Conservation (phyloP, 2,888 invertebrate species). For the Sympetrum striolatum region DNA sequence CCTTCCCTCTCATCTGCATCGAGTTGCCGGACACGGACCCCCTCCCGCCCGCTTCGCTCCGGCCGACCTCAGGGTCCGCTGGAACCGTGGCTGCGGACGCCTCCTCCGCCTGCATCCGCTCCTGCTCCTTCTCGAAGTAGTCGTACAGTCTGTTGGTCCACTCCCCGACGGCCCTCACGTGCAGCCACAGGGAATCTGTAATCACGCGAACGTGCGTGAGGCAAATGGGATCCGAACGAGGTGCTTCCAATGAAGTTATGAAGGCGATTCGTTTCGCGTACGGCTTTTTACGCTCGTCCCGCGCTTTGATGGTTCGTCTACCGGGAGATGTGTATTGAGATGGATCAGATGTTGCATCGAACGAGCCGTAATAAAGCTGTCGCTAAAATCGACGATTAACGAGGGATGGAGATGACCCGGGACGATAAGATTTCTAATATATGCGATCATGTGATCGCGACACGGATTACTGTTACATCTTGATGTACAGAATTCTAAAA, state of each 20-base stretch:
- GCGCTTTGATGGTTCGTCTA: neutral
- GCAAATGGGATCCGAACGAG: neutral
- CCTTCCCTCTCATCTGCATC: neutral
- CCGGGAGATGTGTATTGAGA: neutral
- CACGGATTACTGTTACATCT: no score
- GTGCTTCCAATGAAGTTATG: neutral
- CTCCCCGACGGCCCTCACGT: slow-evolving; percentile 90
- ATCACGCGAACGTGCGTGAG: slow-evolving; percentile 8
- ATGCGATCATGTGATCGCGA: no score
- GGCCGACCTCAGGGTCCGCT: neutral
- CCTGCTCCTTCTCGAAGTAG: slow-evolving; percentile 85
- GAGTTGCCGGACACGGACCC: neutral
- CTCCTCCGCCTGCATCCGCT: slow-evolving; percentile 71
- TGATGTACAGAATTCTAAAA: no score
- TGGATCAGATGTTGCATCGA: neutral
- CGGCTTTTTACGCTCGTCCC: neutral
- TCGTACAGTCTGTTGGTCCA: slow-evolving; percentile 90
- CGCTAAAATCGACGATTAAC: neutral
- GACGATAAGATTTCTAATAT: no score
- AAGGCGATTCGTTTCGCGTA: neutral
- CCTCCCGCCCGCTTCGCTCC: neutral
- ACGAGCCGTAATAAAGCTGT: neutral
- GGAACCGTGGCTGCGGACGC: neutral
- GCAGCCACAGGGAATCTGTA: slow-evolving; percentile 88
- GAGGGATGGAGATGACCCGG: neutral